A percentile compares a stretch with the other conserved stretches of the same genome.
Conservation (phyloP, 2,113 vertebrate species). For the Pagrus major region DNA sequence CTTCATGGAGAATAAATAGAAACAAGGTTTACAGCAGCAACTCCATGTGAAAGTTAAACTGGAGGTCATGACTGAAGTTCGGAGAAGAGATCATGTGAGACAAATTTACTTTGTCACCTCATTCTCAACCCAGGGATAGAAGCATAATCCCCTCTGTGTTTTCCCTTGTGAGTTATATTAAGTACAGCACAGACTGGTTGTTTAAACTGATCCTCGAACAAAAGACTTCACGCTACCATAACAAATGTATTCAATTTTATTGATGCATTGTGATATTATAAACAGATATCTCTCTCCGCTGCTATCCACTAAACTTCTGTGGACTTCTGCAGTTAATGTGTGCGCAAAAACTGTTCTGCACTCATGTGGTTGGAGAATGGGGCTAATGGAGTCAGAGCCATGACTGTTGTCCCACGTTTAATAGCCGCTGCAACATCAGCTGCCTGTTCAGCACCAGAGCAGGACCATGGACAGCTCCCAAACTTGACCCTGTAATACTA, state of each 20-base stretch:
- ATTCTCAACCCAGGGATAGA: not conserved
- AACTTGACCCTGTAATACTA: not conserved
- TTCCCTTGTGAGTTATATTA: not conserved
- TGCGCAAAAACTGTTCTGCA: constrained; percentile 13
- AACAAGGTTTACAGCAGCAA: not conserved
- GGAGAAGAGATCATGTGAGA: not conserved
- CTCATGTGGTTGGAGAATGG: constrained; percentile 36
- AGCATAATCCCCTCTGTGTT: not conserved
- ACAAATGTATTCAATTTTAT: constrained; percentile 14
- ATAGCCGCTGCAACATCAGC: constrained; percentile 39
- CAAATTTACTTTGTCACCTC: not conserved
- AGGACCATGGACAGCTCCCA: constrained; percentile 60
- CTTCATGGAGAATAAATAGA: not conserved
- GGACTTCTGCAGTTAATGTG: constrained; percentile 1
- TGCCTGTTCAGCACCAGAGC: constrained; percentile 29
- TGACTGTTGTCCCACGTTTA: constrained; percentile 26
- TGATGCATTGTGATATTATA: not conserved
- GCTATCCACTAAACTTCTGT: constrained; percentile 13
- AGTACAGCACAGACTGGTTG: not conserved
- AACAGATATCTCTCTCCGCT: constrained; percentile 1
- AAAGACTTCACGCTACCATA: not conserved
- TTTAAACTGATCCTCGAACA: constrained; percentile 33
- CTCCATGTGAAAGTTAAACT: constrained; percentile 1
- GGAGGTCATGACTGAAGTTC: not conserved
- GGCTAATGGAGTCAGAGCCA: constrained; percentile 34